Base-by-base conservation (phyloP, 1,140 invertebrate species). In the Bombus balteatus region DNA sequence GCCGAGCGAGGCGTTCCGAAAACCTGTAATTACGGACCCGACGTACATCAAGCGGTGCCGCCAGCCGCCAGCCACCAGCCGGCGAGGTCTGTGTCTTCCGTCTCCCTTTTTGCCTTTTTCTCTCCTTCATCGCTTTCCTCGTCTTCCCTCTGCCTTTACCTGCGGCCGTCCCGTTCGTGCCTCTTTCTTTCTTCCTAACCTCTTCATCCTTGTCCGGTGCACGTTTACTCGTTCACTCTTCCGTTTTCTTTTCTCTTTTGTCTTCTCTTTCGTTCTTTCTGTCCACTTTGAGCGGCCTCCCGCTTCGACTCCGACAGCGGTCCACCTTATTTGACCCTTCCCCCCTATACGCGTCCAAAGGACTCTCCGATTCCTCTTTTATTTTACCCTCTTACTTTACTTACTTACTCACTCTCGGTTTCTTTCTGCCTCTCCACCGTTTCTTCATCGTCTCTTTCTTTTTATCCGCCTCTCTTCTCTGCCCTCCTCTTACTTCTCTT, bases 11-110 rank as follows among this genome's bases (percentile, higher is more conserved):
- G 94, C 94, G 94, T 94, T 94, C 94, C 94, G 94, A 94, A 94
- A 94, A 94, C 94, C 94, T 94, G 94, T 94, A 94, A 94, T 94
- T 94, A 94, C 94, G 94, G 92, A 92, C 92, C 94, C 94, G 93
- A 92, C 91, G 92, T 93, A 94, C 94, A 94, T 94, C 94, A 94
- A 94, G 94, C 93, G 93, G 88, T 94, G 94, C 94, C 94, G 94
- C 93, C 92, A 90, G 88, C 93, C 90, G 88, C 85, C 89, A 87
- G 65, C 89, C 81, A 83, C 88, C 88, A 89, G 81, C 88, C 86
- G 84, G 86, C 87, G 85, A 87, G 83, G 84, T 83, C 84, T 90
- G 79, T 85, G 81, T 92, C 85, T 88, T 89, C 88, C 85, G 81
- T 90, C 87, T 88, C 83, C 81, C 87, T 90, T 88, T 90, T 90